Evolutionary conservation across 35 echinoderm and acorn worm genomes (phyloP), one percentile per base, ranked within the genome.

Genomic region (Apostichopus japonicus): DNA sequence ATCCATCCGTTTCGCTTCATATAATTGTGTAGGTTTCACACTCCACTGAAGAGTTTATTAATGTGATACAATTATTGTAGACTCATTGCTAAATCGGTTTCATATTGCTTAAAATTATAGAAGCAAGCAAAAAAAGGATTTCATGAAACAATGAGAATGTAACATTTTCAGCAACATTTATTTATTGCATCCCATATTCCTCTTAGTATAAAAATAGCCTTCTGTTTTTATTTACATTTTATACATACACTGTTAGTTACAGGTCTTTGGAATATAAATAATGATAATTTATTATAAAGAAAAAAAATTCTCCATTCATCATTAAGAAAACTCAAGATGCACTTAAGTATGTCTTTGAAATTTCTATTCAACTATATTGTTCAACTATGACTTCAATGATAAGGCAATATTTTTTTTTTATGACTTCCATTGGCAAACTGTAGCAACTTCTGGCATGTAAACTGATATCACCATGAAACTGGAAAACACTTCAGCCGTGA

Each of bases 201-300:
- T 83, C 54, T 19, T 54, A 8, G 79, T 83, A 83, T 83, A 83
- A 83, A 83, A 83, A 83, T 83, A 83, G 54, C 33, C 54, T 33
- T 83, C 77, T 79, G 5, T 80, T 27, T 44, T 44, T 54, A 15
- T 83, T 13, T 83, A 83, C 79, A 83, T 54, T 83, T 83, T 52
- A 1, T 83, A 83, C 79, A 83, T 83, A 33, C 54, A 54, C 13
- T n/a, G 79, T 55, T 17, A 19, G 54, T 24, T 83, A 83, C 79
- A 83, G 79, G 79, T 83, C 79, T 83, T 83, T 83, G 79, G 79
- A 83, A 83, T 83, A 83, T 83, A 83, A 83, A 83, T 33, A 83
- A 83, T 54, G 54, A 83, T 83, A 54, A 83, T 83, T 55, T 33
- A 83, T 83, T 44, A 54, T 83, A 83, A 83, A 55, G 79, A 83